phyloP scores from a whole-genome alignment of 1,140 invertebrate genomes.

The Thaumetopoea pityocampa region DNA sequence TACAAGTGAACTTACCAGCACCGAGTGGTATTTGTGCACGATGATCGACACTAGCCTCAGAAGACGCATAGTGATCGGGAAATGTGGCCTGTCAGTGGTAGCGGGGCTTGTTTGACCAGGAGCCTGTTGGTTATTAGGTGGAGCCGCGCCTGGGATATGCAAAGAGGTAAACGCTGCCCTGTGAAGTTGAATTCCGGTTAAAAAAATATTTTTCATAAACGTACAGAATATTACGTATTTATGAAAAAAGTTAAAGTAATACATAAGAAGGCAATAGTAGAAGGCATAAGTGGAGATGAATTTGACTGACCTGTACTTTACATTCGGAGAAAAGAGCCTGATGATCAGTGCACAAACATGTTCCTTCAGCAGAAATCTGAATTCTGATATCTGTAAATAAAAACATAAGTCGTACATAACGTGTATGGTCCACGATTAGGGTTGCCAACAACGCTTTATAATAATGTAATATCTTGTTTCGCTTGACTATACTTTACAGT shows the following conservation, averaged over 20 bases:
- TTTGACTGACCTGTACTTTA: conserved; percentile 90
- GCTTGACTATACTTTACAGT: too few relatives aligned
- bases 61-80: conserved; percentile 96
- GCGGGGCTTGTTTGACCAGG: conserved; percentile 58
- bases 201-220: too few relatives aligned
- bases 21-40: conserved; percentile 94
- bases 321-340: conserved; percentile 97
- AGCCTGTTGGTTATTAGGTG: conserved; percentile 6
- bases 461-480: too few relatives aligned
- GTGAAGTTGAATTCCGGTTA: conserved; percentile 15
- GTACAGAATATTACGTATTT: too few relatives aligned
- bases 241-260: too few relatives aligned
- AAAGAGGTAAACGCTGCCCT: conserved; percentile 51
- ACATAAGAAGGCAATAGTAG: too few relatives aligned
- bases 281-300: too few relatives aligned
- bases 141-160: conserved; percentile 43
- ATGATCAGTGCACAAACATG: conserved; percentile 98
- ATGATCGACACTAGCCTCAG: conserved; percentile 94
- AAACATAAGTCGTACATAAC: conserved; percentile 2
- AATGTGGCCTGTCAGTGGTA: conserved; percentile 93
- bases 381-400: conserved; percentile 91
- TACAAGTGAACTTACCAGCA: conserved; percentile 86
- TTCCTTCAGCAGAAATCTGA: conserved; percentile 96
- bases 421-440: too few relatives aligned
- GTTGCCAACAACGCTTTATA: too few relatives aligned